Evolutionary conservation across 2,888 invertebrate species (phyloP).

Genomic region (Tenodera sinensis): DNA sequence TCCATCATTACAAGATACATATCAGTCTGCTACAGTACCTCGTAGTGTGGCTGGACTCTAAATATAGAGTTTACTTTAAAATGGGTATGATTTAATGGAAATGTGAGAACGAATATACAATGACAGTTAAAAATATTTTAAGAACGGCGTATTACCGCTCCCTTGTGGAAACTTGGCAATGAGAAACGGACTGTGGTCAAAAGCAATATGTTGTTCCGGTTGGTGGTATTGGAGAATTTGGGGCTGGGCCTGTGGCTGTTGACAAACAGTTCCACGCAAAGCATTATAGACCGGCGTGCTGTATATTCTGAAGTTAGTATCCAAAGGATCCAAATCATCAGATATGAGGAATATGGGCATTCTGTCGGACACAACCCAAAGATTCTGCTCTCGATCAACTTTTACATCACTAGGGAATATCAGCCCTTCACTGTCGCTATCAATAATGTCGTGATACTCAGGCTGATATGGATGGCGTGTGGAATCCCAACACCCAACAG

Average conservation of each 20-base stretch:
- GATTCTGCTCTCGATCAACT: constrained; percentile 61
- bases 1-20: no score
- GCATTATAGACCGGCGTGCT: constrained; percentile 64
- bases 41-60: no score
- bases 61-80: no score
- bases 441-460: constrained; percentile 60
- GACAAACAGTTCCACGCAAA: constrained; percentile 70
- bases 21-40: no score
- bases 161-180: neutral
- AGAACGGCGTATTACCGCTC: neutral
- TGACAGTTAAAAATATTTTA: neutral
- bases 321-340: constrained; percentile 65
- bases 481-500: constrained; percentile 79
- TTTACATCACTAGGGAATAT: constrained; percentile 79
- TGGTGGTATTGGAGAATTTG: neutral
- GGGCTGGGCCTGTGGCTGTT: constrained; percentile 38
- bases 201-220: neutral
- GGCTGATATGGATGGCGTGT: constrained; percentile 61
- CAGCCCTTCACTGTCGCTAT: constrained; percentile 69
- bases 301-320: constrained; percentile 74
- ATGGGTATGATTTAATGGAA: no score
- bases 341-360: constrained; percentile 75
- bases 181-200: neutral
- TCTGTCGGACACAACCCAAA: constrained; percentile 77
- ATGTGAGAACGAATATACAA: no score